Evolutionary conservation across 2,113 vertebrate genomes (phyloP), one percentile per base, ranked within the genome.

Genomic region (Ornithorhynchus anatinus): DNA sequence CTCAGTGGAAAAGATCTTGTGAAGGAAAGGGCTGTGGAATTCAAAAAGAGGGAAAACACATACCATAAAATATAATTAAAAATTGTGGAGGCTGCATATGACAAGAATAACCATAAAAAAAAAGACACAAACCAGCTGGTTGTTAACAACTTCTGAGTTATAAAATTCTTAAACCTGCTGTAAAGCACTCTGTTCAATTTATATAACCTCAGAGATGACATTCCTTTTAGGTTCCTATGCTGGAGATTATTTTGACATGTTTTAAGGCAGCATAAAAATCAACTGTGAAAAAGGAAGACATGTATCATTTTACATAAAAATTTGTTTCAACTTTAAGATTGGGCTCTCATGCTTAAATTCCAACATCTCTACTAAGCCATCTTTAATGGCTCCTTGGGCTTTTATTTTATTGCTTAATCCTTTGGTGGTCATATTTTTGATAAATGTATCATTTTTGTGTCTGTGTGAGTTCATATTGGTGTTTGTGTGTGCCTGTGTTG

Each of bases 91-190:
- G 94, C 91, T 94, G 91, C 89, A 90, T 94, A 93, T 92, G 94
- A 94, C 94, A 94, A 92, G 91, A 94, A 94, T 94, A 94, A 92
- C 93, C 93, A 89, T 94, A 94, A 94, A 94, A n/a, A 94, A 94
- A 88, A 92, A 94, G 93, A 94, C 92, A 94, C 91, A 93, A 94
- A 94, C 94, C 94, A 94, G 93, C 94, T 94, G 94, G 92, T 93
- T 93, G 91, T 92, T 94, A 94, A 94, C 94, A 94, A 92, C 94
- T 93, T 90, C 89, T 89, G 91, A 93, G 94, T 94, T 94, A 94
- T 94, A 94, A 94, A 94, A 94, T 93, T 93, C 92, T 94, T 94
- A 94, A 93, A 93, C 91, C 92, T 94, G 92, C 92, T 91, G 90
- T 94, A 94, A 93, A 94, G 90, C 89, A 94, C 91, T 94, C 93